Evolutionary conservation across 2,797 vertebrate species (phyloP).

Genomic region (Pelochelys cantorii): DNA sequence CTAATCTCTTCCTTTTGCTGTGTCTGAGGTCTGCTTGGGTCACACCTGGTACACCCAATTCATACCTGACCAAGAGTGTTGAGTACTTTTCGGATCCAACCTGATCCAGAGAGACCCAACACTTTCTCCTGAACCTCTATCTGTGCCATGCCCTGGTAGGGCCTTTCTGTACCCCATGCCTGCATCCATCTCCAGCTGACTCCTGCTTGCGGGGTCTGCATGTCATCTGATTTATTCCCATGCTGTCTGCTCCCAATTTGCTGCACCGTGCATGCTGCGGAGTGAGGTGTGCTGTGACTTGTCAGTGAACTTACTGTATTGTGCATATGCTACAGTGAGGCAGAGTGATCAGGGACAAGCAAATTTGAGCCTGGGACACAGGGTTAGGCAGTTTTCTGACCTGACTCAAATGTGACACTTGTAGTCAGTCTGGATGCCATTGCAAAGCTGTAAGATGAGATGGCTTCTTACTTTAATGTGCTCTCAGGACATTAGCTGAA

Average conservation of each 20-base stretch:
- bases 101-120: not conserved
- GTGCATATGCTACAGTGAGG: not conserved
- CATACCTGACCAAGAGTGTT: not conserved
- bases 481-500: not conserved
- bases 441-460: not conserved
- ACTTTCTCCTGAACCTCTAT: not conserved
- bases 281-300: not conserved
- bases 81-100: not conserved
- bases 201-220: not conserved
- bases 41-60: not conserved
- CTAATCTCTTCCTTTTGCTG: slow-evolving; percentile 46
- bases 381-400: not conserved
- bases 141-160: not conserved
- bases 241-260: not conserved
- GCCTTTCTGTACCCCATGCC: not conserved
- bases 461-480: not conserved
- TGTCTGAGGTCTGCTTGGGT: not conserved
- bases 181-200: not conserved
- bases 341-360: not conserved
- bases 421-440: not conserved
- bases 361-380: not conserved
- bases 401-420: not conserved
- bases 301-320: not conserved
- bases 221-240: not conserved
- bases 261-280: not conserved